Percentiles rank a stretch among this genome's conserved stretches.
Evolutionary conservation across 2,888 invertebrate species (phyloP).

Genomic region (Aphidius colemani): DNA sequence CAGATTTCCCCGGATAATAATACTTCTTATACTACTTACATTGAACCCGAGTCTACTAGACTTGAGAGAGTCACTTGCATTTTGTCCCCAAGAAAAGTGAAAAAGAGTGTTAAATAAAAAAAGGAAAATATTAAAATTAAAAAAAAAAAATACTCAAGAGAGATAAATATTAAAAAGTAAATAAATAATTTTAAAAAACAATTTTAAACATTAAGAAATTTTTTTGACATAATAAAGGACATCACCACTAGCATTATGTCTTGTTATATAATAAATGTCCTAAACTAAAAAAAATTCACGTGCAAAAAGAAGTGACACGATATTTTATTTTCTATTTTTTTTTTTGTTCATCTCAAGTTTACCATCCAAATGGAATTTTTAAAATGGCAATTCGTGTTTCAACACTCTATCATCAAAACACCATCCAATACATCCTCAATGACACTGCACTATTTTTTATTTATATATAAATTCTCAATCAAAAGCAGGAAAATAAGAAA

Average conservation of each 20-base stretch:
- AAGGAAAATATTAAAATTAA: slow-evolving; percentile 9
- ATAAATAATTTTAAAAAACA: background rate
- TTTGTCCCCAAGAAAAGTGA: no score
- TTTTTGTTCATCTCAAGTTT: slow-evolving; percentile 19
- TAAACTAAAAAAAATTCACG: background rate
- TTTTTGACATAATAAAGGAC: background rate
- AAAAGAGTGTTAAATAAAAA: slow-evolving; percentile 2
- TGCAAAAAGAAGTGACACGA: slow-evolving; percentile 3
- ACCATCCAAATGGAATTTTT: slow-evolving; percentile 38
- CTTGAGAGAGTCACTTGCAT: no score
- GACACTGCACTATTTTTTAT: slow-evolving; percentile 1
- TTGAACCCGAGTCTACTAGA: slow-evolving; percentile 8
- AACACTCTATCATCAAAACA: slow-evolving; percentile 16
- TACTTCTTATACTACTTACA: slow-evolving; percentile 61
- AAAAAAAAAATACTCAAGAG: background rate
- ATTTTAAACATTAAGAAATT: slow-evolving; percentile 10
- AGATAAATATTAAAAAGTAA: slow-evolving; percentile 1
- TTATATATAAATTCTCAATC: background rate
- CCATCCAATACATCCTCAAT: background rate
- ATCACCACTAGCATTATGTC: background rate
- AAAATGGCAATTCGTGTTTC: slow-evolving; percentile 31
- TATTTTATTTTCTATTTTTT: background rate
- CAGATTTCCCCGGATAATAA: slow-evolving; percentile 68
- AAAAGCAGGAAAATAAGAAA: background rate
- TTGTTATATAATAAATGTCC: slow-evolving; percentile 2